phyloP scores from a whole-genome alignment of 2,888 invertebrate genomes.

The Tenthredo mesomela region DNA sequence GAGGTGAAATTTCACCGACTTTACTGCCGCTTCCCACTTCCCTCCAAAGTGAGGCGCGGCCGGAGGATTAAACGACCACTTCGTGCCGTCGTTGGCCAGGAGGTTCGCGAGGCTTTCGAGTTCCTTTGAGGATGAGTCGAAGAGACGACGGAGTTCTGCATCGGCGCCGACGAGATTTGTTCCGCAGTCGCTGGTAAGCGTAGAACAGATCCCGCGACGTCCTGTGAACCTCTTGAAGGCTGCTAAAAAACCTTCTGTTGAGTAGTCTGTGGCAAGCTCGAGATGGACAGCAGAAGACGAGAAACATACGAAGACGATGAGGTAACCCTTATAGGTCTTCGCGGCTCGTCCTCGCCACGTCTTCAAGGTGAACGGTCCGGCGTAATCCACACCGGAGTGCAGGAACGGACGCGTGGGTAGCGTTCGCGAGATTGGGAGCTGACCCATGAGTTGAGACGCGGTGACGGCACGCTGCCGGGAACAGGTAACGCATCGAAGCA shows the following conservation, averaged over 20 bases:
- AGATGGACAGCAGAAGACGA: background rate
- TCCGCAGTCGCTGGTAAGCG: background rate
- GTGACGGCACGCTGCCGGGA: too few relatives aligned
- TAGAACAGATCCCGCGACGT: background rate
- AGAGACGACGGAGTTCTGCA: slow-evolving; percentile 28
- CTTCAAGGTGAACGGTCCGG: background rate
- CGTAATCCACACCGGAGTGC: slow-evolving; percentile 14
- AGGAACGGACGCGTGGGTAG: slow-evolving; percentile 1
- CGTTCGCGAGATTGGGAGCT: too few relatives aligned
- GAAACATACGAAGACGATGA: slow-evolving; percentile 10
- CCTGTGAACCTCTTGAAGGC: background rate
- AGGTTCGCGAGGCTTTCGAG: background rate
- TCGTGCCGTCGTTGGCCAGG: slow-evolving; percentile 3
- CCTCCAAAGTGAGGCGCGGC: slow-evolving; percentile 38
- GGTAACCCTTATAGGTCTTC: slow-evolving; percentile 10
- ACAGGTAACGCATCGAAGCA: too few relatives aligned
- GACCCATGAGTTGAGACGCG: too few relatives aligned
- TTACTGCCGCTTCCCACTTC: slow-evolving; percentile 10
- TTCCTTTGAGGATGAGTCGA: background rate
- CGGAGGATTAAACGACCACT: slow-evolving; percentile 32
- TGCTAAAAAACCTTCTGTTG: slow-evolving; percentile 15
- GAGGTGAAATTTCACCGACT: slow-evolving; percentile 3
- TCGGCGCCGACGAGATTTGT: slow-evolving; percentile 22
- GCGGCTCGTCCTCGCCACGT: background rate
- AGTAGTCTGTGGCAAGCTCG: background rate